phyloP scores from a whole-genome alignment of 2,113 vertebrate species.

The Cepphus grylle region DNA sequence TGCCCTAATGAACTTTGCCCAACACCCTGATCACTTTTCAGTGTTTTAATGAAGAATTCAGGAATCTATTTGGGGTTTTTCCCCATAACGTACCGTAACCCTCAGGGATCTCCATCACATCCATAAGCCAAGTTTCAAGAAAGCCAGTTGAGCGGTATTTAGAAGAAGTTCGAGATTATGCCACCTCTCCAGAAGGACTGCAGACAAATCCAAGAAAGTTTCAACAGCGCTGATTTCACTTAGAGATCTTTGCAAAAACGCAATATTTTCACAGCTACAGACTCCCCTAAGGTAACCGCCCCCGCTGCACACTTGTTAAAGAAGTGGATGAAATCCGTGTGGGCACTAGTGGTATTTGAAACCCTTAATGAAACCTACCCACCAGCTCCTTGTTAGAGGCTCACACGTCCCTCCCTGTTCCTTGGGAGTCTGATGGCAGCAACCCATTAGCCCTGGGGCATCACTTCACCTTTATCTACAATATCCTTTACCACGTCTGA shows the following conservation, averaged over 20 bases:
- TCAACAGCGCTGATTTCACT: background rate
- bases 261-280: background rate
- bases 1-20: background rate
- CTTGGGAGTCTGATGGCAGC: background rate
- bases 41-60: background rate
- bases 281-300: too few relatives aligned
- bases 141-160: background rate
- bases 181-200: background rate
- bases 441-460: background rate
- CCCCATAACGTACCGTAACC: background rate
- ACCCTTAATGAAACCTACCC: background rate
- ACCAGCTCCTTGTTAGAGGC: background rate
- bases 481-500: background rate
- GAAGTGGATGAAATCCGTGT: background rate
- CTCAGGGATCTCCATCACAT: background rate
- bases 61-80: background rate
- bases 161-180: background rate
- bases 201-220: background rate
- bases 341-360: background rate
- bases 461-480: background rate
- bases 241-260: background rate
- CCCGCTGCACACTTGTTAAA: background rate
- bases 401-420: background rate
- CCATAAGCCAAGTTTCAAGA: background rate
- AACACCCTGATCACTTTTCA: background rate